phyloP scores from a whole-genome alignment of 2,888 invertebrate genomes.

The Phortica okadai region DNA sequence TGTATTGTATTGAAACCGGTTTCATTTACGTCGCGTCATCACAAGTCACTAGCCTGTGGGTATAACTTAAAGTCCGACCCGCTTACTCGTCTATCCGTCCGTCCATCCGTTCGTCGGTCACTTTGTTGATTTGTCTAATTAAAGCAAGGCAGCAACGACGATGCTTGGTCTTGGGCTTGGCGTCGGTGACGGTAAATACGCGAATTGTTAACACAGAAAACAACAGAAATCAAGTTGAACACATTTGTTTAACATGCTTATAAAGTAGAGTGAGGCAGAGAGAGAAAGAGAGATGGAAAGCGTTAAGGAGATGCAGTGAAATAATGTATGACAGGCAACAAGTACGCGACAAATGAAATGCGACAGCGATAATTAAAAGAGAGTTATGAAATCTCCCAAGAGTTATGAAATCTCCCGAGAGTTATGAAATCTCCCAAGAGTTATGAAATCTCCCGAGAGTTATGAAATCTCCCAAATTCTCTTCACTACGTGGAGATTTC shows the following conservation, averaged over 20 bases:
- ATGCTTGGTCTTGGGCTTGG: too few species aligned
- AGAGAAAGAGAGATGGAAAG: neutral
- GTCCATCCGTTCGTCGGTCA: neutral
- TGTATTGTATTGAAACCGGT: slow-evolving; percentile 24
- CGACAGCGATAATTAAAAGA: neutral
- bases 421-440: too few species aligned
- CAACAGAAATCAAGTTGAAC: slow-evolving; percentile 5
- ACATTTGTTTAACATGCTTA: slow-evolving; percentile 18
- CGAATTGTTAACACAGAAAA: neutral
- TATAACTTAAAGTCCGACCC: neutral
- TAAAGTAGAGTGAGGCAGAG: too few species aligned
- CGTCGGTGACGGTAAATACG: neutral
- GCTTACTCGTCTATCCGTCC: neutral
- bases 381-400: too few species aligned
- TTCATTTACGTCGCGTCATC: slow-evolving; percentile 28
- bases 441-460: too few species aligned
- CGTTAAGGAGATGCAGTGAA: neutral
- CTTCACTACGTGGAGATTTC: too few species aligned
- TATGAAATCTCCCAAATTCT: too few species aligned
- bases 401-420: too few species aligned
- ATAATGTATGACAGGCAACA: slow-evolving; percentile 7
- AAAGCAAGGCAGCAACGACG: slow-evolving; percentile 22
- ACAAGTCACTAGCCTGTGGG: neutral
- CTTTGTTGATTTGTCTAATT: slow-evolving; percentile 32
- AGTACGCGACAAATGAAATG: slow-evolving; percentile 12